phyloP scores from a whole-genome alignment of 2,888 invertebrate genomes.

The Synergus japonicus region DNA sequence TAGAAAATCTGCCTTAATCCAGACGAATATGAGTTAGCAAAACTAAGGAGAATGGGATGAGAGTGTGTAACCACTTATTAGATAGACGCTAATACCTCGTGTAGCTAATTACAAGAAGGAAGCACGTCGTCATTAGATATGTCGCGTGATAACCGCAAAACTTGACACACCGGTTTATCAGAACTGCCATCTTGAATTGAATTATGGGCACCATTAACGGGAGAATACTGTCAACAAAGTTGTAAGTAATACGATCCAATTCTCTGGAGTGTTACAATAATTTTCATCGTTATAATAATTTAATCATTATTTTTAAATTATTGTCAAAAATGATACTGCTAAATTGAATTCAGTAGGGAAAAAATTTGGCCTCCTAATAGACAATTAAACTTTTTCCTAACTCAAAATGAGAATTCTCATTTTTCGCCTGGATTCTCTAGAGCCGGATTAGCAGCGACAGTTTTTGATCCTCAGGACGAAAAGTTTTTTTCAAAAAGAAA shows the following conservation, averaged over 20 bases:
- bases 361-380: not conserved
- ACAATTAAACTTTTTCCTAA: constrained; percentile 4
- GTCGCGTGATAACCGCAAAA: constrained; percentile 56
- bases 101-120: constrained; percentile 64
- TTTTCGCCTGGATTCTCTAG: constrained; percentile 9
- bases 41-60: constrained; percentile 40
- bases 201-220: constrained; percentile 19
- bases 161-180: constrained; percentile 44
- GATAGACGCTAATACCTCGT: constrained; percentile 56
- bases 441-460: not conserved
- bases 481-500: constrained; percentile 22
- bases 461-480: not conserved
- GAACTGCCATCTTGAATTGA: constrained; percentile 42
- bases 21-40: not conserved
- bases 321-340: not conserved
- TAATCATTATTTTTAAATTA: too few species aligned
- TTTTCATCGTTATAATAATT: not conserved
- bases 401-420: not conserved
- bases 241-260: not conserved
- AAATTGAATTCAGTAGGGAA: not conserved
- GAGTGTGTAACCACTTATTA: constrained; percentile 52
- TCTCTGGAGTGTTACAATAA: constrained; percentile 20
- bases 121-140: constrained; percentile 59
- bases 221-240: constrained; percentile 43
- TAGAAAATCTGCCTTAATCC: constrained; percentile 3